Evolutionary conservation across 1,140 invertebrate species (phyloP).

Genomic region (Hestina assimilis): DNA sequence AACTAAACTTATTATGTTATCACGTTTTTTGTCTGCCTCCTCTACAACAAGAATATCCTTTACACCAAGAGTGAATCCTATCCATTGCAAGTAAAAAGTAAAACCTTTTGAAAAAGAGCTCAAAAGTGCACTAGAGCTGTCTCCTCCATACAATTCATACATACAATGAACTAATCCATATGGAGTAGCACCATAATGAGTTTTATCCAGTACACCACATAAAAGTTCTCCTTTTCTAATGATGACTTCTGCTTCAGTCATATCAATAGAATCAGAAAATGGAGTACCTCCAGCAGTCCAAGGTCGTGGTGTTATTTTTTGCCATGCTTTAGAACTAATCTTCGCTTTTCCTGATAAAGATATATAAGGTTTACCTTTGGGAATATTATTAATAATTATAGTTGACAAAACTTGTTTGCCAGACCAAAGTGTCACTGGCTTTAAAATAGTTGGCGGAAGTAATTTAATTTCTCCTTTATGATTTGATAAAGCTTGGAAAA

Average conservation of each 20-base stretch:
- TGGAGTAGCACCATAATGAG: slow-evolving; percentile 95
- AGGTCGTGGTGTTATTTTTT: slow-evolving; percentile 70
- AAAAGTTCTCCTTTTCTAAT: slow-evolving; percentile 94
- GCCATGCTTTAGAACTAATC: slow-evolving; percentile 90
- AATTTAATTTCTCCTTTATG: slow-evolving; percentile 84
- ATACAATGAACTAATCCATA: slow-evolving; percentile 96
- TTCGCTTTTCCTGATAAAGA: slow-evolving; percentile 91
- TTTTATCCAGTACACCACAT: slow-evolving; percentile 97
- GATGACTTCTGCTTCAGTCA: slow-evolving; percentile 95
- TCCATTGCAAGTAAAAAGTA: slow-evolving; percentile 91
- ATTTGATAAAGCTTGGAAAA: slow-evolving; percentile 90
- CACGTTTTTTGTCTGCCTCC: slow-evolving; percentile 85
- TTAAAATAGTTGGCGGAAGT: slow-evolving; percentile 92
- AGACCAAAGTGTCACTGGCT: slow-evolving; percentile 94
- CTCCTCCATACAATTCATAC: slow-evolving; percentile 96
- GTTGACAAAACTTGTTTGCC: slow-evolving; percentile 97
- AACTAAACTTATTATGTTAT: slow-evolving; percentile 84
- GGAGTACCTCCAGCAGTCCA: slow-evolving; percentile 82
- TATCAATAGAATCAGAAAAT: slow-evolving; percentile 79
- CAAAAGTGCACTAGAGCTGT: slow-evolving; percentile 88
- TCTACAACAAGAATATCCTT: slow-evolving; percentile 93
- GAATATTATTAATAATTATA: slow-evolving; percentile 92
- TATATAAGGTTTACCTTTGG: slow-evolving; percentile 84
- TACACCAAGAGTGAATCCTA: slow-evolving; percentile 97
- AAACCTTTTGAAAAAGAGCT: slow-evolving; percentile 96